Conservation (phyloP, 1,140 invertebrate genomes). For the Drosophila truncata region DNA sequence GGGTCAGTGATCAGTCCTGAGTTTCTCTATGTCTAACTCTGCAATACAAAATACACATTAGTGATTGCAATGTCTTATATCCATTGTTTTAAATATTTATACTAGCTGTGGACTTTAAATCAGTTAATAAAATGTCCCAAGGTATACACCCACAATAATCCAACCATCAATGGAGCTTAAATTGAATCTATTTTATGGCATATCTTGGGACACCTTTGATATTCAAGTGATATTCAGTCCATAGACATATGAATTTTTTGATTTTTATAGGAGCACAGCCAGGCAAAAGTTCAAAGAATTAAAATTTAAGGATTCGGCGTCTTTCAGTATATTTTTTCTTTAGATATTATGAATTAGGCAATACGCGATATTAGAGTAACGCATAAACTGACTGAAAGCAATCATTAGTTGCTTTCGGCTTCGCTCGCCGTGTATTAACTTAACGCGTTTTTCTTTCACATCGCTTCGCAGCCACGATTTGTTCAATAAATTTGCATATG, state of each 20-base stretch:
- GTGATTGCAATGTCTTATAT: no score
- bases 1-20: constrained; percentile 37
- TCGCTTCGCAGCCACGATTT: constrained; percentile 64
- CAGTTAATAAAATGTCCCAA: not conserved
- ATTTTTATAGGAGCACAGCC: not conserved
- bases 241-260: not conserved
- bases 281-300: not conserved
- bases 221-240: not conserved
- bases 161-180: not conserved
- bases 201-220: not conserved
- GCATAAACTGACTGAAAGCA: constrained; percentile 27
- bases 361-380: not conserved
- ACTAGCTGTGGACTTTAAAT: not conserved
- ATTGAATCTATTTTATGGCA: not conserved
- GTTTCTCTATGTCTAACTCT: constrained; percentile 37
- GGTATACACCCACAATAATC: no score
- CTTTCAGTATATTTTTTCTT: not conserved
- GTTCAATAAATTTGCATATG: constrained; percentile 77
- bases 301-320: not conserved
- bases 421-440: constrained; percentile 20
- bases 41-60: constrained; percentile 7
- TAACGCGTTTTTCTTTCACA: constrained; percentile 41
- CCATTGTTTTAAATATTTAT: not conserved
- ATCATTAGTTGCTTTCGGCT: constrained; percentile 30
- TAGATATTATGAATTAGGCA: not conserved